Evolutionary conservation across 2,113 vertebrate genomes (phyloP).

Genomic region (Actenoides lindsayi): DNA sequence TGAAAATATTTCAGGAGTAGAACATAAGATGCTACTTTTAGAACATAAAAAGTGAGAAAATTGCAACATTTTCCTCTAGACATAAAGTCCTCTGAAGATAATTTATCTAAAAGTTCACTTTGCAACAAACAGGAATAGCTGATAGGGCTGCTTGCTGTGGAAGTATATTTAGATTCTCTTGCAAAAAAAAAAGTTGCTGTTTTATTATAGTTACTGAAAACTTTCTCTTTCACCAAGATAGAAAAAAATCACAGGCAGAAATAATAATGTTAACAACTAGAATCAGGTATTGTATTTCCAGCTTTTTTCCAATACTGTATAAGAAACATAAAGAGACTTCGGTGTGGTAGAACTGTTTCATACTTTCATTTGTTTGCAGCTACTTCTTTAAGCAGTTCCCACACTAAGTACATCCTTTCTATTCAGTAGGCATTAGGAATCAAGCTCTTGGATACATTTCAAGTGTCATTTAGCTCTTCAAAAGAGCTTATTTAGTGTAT

Average conservation of each 20-base stretch:
- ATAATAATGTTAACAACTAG: background rate
- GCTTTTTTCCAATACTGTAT: background rate
- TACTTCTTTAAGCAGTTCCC: background rate
- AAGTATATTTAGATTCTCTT: background rate
- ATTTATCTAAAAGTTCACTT: background rate
- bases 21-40: background rate
- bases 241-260: background rate
- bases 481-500: conserved; percentile 17
- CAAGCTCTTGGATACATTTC: background rate
- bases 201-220: background rate
- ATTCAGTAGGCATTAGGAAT: background rate
- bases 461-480: background rate
- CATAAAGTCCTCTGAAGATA: background rate
- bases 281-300: background rate
- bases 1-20: background rate
- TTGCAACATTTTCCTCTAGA: background rate
- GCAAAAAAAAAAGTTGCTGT: background rate
- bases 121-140: background rate
- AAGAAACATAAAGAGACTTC: background rate
- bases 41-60: background rate
- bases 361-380: background rate
- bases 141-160: background rate
- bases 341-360: background rate
- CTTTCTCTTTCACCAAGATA: background rate
- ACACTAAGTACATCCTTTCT: background rate